phyloP scores from a whole-genome alignment of 2,888 invertebrate genomes.

The Hyppa rectilinea region DNA sequence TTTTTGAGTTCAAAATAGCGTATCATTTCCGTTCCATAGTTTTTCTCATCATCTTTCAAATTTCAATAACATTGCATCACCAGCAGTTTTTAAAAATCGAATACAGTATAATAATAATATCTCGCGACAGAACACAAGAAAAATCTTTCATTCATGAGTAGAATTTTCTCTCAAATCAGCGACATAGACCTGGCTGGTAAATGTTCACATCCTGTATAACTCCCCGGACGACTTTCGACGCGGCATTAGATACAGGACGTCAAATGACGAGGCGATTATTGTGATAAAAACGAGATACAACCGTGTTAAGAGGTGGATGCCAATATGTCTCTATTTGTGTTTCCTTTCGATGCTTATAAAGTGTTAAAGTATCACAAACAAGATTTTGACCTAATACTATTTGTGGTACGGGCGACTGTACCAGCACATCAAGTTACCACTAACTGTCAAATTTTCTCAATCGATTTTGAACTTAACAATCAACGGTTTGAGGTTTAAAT shows the following conservation, averaged over 20 bases:
- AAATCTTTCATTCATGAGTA: constrained; percentile 49
- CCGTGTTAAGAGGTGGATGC: constrained; percentile 4
- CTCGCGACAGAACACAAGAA: constrained; percentile 7
- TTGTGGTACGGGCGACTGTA: no score
- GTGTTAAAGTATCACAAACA: neutral
- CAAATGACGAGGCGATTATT: constrained; percentile 46
- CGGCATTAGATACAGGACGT: constrained; percentile 60
- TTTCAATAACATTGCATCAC: neutral
- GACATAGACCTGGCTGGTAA: constrained; percentile 32
- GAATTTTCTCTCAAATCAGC: constrained; percentile 57
- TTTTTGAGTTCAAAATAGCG: neutral
- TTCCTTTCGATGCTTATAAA: constrained; percentile 6
- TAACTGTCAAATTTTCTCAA: no score
- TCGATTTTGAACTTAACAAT: no score
- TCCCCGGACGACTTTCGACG: constrained; percentile 68
- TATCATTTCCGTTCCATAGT: neutral
- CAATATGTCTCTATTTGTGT: constrained; percentile 31
- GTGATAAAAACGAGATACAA: constrained; percentile 40
- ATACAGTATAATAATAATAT: no score
- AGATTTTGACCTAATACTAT: no score
- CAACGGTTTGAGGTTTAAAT: no score
- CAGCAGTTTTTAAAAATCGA: no score
- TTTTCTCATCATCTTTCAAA: neutral
- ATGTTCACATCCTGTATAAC: constrained; percentile 69
- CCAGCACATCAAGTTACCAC: no score